Conservation (phyloP, 2,888 invertebrate species). For the Deroplatys truncata region DNA sequence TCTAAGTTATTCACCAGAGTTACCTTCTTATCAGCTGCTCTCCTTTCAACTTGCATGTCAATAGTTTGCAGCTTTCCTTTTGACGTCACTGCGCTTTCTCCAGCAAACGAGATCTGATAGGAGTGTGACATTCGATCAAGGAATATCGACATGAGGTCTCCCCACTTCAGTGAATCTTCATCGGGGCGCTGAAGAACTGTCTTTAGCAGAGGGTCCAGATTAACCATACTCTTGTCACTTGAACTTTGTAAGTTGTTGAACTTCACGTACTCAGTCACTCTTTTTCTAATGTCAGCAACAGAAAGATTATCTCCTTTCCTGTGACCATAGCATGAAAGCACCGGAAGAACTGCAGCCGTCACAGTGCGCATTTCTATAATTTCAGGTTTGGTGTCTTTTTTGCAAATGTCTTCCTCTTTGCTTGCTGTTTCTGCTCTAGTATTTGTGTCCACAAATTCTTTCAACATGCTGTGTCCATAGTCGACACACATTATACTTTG, state of each 20-base stretch:
- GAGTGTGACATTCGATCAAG: constrained; percentile 67
- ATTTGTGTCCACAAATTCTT: constrained; percentile 42
- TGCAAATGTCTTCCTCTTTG: constrained; percentile 14
- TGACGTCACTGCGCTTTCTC: constrained; percentile 39
- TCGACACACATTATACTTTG: constrained; percentile 68
- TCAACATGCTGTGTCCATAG: constrained; percentile 52
- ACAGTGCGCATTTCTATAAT: constrained; percentile 66
- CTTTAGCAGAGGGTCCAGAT: constrained; percentile 52
- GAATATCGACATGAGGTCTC: constrained; percentile 63
- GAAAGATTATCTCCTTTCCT: constrained; percentile 61
- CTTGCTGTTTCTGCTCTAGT: background rate
- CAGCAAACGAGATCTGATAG: constrained; percentile 53
- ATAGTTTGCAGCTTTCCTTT: constrained; percentile 74
- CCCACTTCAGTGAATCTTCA: constrained; percentile 59
- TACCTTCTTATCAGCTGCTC: constrained; percentile 86
- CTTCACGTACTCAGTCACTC: constrained; percentile 69
- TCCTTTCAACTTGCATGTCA: constrained; percentile 68
- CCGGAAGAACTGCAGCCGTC: constrained; percentile 59
- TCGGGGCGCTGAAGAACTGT: constrained; percentile 43
- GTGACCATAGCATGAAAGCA: constrained; percentile 57
- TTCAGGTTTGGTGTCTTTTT: constrained; percentile 39
- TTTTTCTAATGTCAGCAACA: constrained; percentile 58
- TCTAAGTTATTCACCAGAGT: constrained; percentile 88
- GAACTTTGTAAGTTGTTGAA: constrained; percentile 54
- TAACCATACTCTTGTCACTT: constrained; percentile 48